Evolutionary conservation across 2,888 invertebrate genomes (phyloP).

Genomic region (Idaea aversata): DNA sequence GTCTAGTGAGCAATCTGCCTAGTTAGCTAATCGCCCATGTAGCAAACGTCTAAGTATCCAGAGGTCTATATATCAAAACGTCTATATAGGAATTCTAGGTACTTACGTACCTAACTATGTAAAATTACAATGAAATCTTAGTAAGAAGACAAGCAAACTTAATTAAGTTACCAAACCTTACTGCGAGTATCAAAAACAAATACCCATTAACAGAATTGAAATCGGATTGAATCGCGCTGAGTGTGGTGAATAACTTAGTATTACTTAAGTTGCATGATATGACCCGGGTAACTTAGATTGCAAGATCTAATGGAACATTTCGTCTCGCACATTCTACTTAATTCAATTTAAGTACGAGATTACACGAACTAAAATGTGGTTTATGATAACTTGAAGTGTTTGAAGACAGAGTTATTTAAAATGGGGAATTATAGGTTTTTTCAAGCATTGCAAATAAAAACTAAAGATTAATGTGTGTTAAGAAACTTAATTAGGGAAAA

Average conservation of each 20-base stretch:
- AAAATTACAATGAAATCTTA: not conserved
- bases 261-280: slow-evolving; percentile 20
- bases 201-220: not conserved
- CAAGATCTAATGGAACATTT: slow-evolving; percentile 19
- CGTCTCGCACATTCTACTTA: slow-evolving; percentile 6
- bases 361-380: slow-evolving; percentile 9
- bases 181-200: not conserved
- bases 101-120: not conserved
- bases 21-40: too few species aligned
- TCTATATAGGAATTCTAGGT: too few species aligned
- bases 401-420: not conserved
- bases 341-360: slow-evolving; percentile 16
- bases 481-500: too few species aligned
- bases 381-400: slow-evolving; percentile 15
- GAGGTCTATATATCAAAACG: too few species aligned
- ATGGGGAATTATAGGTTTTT: too few species aligned
- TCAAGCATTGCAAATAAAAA: too few species aligned
- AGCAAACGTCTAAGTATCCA: too few species aligned
- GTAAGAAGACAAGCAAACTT: not conserved
- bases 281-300: slow-evolving; percentile 29
- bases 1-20: too few species aligned
- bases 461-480: too few species aligned
- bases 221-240: not conserved
- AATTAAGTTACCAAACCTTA: not conserved
- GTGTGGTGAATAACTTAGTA: slow-evolving; percentile 8